Base-by-base conservation (phyloP, 2,797 vertebrate species). In the Pangasius larnaudii region DNA sequence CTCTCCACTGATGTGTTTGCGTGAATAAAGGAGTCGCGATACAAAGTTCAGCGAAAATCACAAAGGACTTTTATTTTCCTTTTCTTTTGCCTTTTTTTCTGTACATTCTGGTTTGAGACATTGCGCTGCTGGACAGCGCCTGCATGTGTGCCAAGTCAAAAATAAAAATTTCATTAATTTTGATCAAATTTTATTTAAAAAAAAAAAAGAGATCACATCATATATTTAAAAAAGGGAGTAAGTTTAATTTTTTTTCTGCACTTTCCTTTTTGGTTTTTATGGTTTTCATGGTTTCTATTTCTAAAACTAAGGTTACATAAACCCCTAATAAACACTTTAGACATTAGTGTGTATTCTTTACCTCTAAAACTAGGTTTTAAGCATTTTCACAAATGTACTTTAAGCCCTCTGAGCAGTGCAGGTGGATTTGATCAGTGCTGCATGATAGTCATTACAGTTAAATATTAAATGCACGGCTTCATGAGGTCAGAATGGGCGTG, bases 401-500 rank as follows among this genome's bases (percentile, higher is more conserved):
- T 39, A 42, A 22, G 19, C 36, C 42, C 36, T 10, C 18, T 3
- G 36, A 22, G 36, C 69, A 74, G 9, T 1, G 18, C 71, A 7
- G n/a, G 2, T 16, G 69, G 69, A 72, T 42, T n/a, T 18, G 46
- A 78, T 33, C 75, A 33, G 49, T 30, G 2, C 24, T 77, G 42
- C 27, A 6, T 51, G 46, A 77, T 11, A n/a, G 46, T 49, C 4
- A 33, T 30, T 33, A 24, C 19, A 24, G 22, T 58, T 10, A 58
- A 80, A 58, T 58, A 80, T 81, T 49, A n/a, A 63, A n/a, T 8
- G 16, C 58, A 30, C 30, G 22, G 16, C 36, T 80, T 61, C 19
- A 7, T 39, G 58, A 42, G 36, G 58, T 39, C 79, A n/a, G 79
- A 82, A 13, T 16, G 56, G 80, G 80, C 39, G 80, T 83, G 80